Conservation (phyloP, 1,140 invertebrate genomes). For the Ceratitis capitata region DNA sequence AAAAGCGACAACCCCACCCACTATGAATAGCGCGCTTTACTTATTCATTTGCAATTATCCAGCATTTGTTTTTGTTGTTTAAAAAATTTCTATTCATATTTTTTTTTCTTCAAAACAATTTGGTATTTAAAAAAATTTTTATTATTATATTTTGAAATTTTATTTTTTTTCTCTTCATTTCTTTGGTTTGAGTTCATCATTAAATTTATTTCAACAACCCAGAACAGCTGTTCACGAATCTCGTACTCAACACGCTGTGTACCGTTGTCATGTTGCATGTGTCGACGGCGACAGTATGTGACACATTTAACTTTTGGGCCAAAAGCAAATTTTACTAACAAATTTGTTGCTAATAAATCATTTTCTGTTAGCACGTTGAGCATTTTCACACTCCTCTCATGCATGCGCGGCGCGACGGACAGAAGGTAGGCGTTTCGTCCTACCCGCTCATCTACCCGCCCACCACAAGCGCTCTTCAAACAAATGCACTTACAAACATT, state of each 20-base stretch:
- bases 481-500: neutral
- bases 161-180: neutral
- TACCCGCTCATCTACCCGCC: neutral
- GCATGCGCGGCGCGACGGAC: neutral
- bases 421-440: neutral
- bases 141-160: neutral
- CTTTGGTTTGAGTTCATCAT: neutral
- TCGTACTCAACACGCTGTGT: neutral
- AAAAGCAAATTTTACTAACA: conserved; percentile 41
- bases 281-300: neutral
- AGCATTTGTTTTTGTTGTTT: neutral
- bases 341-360: conserved; percentile 43
- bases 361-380: conserved; percentile 24
- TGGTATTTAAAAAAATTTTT: neutral
- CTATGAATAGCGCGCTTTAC: neutral
- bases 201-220: neutral
- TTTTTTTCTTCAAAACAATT: neutral
- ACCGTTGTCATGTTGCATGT: neutral
- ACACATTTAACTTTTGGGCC: conserved; percentile 35
- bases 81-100: neutral
- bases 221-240: conserved; percentile 2
- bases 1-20: conserved; percentile 13
- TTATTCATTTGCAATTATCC: neutral
- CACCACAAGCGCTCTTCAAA: neutral
- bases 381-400: neutral